Evolutionary conservation across 2,113 vertebrate genomes (phyloP), one percentile per base, ranked within the genome.

Genomic region (Peromyscus polionotus): DNA sequence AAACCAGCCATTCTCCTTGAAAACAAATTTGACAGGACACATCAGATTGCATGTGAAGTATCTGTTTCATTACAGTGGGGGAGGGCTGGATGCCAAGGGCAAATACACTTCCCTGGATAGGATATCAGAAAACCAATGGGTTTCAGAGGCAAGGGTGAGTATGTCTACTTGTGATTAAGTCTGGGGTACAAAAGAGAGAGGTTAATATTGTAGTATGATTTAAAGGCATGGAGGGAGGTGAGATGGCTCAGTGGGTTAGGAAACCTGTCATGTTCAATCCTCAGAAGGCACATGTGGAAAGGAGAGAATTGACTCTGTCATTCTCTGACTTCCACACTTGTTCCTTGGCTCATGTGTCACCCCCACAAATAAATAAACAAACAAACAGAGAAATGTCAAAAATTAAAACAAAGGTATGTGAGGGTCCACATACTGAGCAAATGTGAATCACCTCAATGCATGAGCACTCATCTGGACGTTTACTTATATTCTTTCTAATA

Each of bases 51-150:
- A 3, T 31, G 57, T 26, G 61, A 57, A 83, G 57, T 22, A 14
- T 68, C 5, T 59, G 10, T 54, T 28, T 81, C n/a, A 8, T 45
- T 33, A 33, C 9, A 42, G 26, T 16, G 33, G 42, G 31, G 11
- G 14, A 13, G 16, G 33, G 5, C 20, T 72, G 31, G 19, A 4
- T 51, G 0, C 2, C 51, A 31, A 36, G 4, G 10, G 0, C 57
- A 61, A 68, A 59, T 31, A 24, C 13, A 42, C 8, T 75, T 75
- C 36, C 24, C 14, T 57, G 31, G 33, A 59, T 36, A 67, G 13
- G n/a, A 24, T 33, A 45, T 11, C 42, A 33, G n/a, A 6, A 88
- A 91, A 54, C 14, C 14, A 28, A 45, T 42, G 45, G 0, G 0
- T 59, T 61, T 72, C 42, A 54, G 57, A 88, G 65, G 70, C 10